Conservation (phyloP, 2,888 invertebrate species). For the Xiphydria camelus region DNA sequence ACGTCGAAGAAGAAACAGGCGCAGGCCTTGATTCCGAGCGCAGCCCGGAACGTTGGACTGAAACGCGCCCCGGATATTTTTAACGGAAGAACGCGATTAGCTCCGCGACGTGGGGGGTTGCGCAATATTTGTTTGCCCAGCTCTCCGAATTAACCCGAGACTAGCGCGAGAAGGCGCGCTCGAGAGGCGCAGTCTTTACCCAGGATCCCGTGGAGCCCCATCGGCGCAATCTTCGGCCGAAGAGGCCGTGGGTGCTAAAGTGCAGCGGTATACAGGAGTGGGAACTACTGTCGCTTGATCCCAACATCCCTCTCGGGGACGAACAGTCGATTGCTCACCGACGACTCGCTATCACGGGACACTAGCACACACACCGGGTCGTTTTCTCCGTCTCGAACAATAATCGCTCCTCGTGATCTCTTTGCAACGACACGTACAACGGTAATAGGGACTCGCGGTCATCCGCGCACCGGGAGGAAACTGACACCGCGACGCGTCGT, state of each 20-base stretch:
- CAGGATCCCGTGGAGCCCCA: constrained; percentile 78
- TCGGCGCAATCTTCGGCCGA: constrained; percentile 69
- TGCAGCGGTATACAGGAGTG: constrained; percentile 63
- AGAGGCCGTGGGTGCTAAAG: constrained; percentile 62
- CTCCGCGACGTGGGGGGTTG: background rate
- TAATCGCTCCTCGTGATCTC: too few species aligned
- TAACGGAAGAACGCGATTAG: background rate
- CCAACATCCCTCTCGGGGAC: constrained; percentile 24
- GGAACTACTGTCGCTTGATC: constrained; percentile 31
- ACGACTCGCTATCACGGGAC: too few species aligned
- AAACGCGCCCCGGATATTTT: background rate
- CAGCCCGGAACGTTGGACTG: too few species aligned
- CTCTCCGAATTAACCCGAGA: constrained; percentile 1
- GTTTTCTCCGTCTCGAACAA: too few species aligned
- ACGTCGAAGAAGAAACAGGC: too few species aligned
- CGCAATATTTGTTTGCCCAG: background rate
- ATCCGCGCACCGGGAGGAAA: too few species aligned
- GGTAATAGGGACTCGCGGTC: too few species aligned
- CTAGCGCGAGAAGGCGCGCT: background rate
- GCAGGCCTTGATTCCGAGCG: too few species aligned
- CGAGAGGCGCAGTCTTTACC: constrained; percentile 65
- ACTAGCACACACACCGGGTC: too few species aligned
- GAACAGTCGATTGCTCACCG: too few species aligned
- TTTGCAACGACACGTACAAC: too few species aligned
- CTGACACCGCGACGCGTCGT: too few species aligned